Evolutionary conservation across 2,888 invertebrate species (phyloP).

Genomic region (Biston stratarius): DNA sequence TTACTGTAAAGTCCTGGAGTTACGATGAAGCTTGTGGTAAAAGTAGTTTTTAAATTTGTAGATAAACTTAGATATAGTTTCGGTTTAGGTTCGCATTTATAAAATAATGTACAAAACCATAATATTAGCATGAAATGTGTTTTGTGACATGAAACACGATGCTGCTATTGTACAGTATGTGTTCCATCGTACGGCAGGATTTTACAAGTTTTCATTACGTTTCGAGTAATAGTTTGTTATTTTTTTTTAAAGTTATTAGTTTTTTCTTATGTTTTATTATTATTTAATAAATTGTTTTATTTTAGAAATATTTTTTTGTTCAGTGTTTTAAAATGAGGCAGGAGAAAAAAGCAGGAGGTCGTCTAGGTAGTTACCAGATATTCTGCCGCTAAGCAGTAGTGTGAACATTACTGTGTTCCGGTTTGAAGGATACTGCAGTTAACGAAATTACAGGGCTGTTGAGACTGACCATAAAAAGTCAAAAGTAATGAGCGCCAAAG

Average conservation of each 20-base stretch:
- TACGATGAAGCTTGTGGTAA: conserved; percentile 6
- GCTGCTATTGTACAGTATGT: conserved; percentile 8
- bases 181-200: conserved; percentile 33
- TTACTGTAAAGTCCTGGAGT: conserved; percentile 46
- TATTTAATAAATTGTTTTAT: conserved; percentile 69
- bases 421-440: too few relatives aligned
- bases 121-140: conserved; percentile 22
- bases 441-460: too few relatives aligned
- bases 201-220: conserved; percentile 52
- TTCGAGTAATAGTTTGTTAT: conserved; percentile 65
- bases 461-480: too few relatives aligned
- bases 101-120: conserved; percentile 30
- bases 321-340: background rate
- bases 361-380: too few relatives aligned
- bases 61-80: conserved; percentile 17
- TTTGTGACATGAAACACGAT: conserved; percentile 24
- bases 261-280: conserved; percentile 65
- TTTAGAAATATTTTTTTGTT: conserved; percentile 47
- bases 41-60: conserved; percentile 9
- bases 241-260: conserved; percentile 66
- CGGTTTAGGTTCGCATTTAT: conserved; percentile 29
- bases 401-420: too few relatives aligned
- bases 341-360: too few relatives aligned
- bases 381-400: too few relatives aligned
- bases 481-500: too few relatives aligned